phyloP scores from a whole-genome alignment of 64 coral and sea anemone species.

The Actinia equina region DNA sequence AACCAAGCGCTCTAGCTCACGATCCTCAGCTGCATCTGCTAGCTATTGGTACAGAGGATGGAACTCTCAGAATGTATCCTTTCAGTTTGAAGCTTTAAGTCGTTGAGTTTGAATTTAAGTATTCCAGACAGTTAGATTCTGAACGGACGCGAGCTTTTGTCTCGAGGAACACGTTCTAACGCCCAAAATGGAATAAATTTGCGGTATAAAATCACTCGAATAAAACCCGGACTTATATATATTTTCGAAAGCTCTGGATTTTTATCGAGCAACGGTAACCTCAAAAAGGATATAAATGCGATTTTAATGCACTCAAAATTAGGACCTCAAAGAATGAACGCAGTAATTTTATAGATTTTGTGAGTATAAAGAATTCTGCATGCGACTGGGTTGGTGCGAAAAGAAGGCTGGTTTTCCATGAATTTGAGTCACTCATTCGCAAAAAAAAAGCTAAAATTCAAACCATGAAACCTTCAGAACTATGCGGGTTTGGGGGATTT shows the following conservation, averaged over 20 bases:
- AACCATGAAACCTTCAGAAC: not conserved
- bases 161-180: conserved; percentile 21
- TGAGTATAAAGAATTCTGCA: not conserved
- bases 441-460: not conserved
- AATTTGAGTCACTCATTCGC: not conserved
- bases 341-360: not conserved
- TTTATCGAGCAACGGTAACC: not conserved
- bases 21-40: conserved; percentile 82
- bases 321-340: not conserved
- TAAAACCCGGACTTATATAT: not conserved
- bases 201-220: not conserved
- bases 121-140: conserved; percentile 29
- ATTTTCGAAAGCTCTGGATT: not conserved
- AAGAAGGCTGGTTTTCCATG: not conserved
- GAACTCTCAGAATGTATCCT: conserved; percentile 98
- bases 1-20: conserved; percentile 93
- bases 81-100: conserved; percentile 9
- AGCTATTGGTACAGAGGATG: conserved; percentile 91
- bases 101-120: not conserved
- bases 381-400: not conserved
- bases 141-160: conserved; percentile 38
- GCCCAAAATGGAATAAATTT: conserved; percentile 24
- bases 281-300: not conserved
- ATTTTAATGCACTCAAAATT: conserved; percentile 16
- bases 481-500: not conserved